Conservation (phyloP, 1,140 invertebrate species). For the Copidosoma floridanum region DNA sequence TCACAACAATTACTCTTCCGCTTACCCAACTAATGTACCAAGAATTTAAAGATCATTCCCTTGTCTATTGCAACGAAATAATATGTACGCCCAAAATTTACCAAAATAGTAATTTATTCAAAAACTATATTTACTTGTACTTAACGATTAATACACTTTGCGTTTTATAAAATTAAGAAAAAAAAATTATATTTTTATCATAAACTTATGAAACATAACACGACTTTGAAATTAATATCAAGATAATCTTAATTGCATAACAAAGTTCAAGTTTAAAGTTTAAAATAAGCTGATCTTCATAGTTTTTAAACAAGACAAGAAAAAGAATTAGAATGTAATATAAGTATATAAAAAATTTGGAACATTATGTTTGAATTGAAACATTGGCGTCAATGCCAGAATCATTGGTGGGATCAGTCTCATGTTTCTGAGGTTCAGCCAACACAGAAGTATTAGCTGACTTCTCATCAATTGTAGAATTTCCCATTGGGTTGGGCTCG, state of each 20-base stretch:
- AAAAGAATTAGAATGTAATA: too few species aligned
- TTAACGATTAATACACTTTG: slow-evolving; percentile 24
- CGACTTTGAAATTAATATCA: too few species aligned
- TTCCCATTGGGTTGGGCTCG: too few species aligned
- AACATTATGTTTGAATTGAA: too few species aligned
- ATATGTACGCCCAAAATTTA: slow-evolving; percentile 14
- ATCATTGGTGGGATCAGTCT: slow-evolving; percentile 20
- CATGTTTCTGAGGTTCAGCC: slow-evolving; percentile 13
- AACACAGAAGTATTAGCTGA: too few species aligned
- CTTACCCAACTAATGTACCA: too few species aligned
- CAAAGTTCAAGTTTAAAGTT: slow-evolving; percentile 13
- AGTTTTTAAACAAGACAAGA: slow-evolving; percentile 17
- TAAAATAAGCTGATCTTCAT: slow-evolving; percentile 20
- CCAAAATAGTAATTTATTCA: slow-evolving; percentile 30
- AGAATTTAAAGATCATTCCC: slow-evolving; percentile 13
- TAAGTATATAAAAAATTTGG: slow-evolving; percentile 3
- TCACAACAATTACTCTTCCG: too few species aligned
- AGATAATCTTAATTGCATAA: too few species aligned
- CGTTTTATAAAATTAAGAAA: too few species aligned
- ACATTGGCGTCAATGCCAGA: slow-evolving; percentile 22
- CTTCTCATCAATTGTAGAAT: too few species aligned
- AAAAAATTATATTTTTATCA: too few species aligned
- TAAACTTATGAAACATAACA: too few species aligned
- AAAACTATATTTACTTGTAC: slow-evolving; percentile 27
- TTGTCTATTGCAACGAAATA: slow-evolving; percentile 18